phyloP scores from a whole-genome alignment of 2,113 vertebrate genomes.

The Cyprinodon brontotheroides region DNA sequence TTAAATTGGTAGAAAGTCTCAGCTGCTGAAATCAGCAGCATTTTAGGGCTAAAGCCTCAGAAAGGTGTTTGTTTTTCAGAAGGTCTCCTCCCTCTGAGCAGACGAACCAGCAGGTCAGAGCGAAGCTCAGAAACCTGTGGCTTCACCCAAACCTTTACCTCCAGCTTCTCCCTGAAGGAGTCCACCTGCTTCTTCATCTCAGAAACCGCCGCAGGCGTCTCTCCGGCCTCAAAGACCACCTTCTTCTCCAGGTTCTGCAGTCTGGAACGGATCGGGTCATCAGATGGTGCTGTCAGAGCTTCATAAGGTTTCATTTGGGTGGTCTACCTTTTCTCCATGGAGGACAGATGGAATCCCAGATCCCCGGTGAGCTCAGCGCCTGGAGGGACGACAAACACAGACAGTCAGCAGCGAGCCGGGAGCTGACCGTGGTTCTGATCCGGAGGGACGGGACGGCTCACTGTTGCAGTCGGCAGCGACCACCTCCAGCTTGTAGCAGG shows the following conservation, averaged over 20 bases:
- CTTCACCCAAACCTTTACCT: conserved; percentile 56
- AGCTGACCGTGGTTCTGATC: not conserved
- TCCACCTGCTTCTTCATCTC: conserved; percentile 84
- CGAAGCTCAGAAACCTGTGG: too few relatives aligned
- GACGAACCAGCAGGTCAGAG: too few relatives aligned
- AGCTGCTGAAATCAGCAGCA: too few relatives aligned
- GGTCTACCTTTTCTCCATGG: conserved; percentile 82
- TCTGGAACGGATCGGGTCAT: conserved; percentile 43
- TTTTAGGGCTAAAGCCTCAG: too few relatives aligned
- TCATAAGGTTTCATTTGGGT: not conserved
- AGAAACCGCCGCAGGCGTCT: conserved; percentile 76
- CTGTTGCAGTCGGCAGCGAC: conserved; percentile 80
- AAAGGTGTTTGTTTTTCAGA: too few relatives aligned
- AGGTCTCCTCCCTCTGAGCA: too few relatives aligned
- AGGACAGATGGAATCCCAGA: conserved; percentile 78
- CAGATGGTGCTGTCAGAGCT: not conserved
- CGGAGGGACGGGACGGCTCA: conserved; percentile 75
- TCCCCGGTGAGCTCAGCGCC: conserved; percentile 72
- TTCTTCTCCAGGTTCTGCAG: conserved; percentile 82
- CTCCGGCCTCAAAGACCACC: conserved; percentile 67
- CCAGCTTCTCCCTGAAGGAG: conserved; percentile 81
- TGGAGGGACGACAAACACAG: conserved; percentile 27
- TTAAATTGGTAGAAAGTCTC: too few relatives aligned
- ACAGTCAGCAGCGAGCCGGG: not conserved
- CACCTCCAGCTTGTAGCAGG: conserved; percentile 81